Evolutionary conservation across 2,888 invertebrate genomes (phyloP).

Genomic region (Thymelicus sylvestris): DNA sequence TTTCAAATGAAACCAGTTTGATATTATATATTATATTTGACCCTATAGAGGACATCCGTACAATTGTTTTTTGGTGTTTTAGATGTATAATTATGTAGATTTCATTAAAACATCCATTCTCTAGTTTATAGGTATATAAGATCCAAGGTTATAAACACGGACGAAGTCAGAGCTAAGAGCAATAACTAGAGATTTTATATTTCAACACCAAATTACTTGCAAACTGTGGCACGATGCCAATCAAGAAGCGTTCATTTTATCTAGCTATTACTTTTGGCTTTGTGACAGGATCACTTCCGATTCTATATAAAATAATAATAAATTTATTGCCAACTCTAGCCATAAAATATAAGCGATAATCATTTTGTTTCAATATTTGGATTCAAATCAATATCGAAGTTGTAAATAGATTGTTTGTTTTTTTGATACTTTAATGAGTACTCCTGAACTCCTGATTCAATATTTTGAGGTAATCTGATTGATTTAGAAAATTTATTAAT

Average conservation of each 20-base stretch:
- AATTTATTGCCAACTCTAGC: conserved; percentile 43
- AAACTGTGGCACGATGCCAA: conserved; percentile 50
- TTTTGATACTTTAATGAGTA: background rate
- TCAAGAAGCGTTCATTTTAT: conserved; percentile 57
- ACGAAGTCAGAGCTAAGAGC: conserved; percentile 33
- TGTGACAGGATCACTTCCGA: conserved; percentile 59
- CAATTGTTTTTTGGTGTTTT: too few species aligned
- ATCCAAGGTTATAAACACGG: conserved; percentile 42
- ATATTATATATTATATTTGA: too few species aligned
- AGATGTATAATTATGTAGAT: too few species aligned
- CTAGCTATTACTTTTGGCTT: conserved; percentile 64
- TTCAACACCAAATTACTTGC: conserved; percentile 42
- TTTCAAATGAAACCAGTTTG: too few species aligned
- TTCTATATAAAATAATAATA: conserved; percentile 50
- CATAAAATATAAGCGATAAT: conserved; percentile 25
- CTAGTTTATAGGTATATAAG: background rate
- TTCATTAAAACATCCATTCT: background rate
- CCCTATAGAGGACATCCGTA: too few species aligned
- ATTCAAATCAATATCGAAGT: background rate
- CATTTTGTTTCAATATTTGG: background rate
- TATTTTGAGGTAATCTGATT: too few species aligned
- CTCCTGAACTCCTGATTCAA: background rate
- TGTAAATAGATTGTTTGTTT: background rate
- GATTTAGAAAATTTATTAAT: too few species aligned
- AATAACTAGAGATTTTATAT: conserved; percentile 42